These are phyloP conservation scores for Cynodonichthys magdalenae DNA, from an alignment of 2,797 vertebrate genomes.

Conservation along the genomic window DNA sequence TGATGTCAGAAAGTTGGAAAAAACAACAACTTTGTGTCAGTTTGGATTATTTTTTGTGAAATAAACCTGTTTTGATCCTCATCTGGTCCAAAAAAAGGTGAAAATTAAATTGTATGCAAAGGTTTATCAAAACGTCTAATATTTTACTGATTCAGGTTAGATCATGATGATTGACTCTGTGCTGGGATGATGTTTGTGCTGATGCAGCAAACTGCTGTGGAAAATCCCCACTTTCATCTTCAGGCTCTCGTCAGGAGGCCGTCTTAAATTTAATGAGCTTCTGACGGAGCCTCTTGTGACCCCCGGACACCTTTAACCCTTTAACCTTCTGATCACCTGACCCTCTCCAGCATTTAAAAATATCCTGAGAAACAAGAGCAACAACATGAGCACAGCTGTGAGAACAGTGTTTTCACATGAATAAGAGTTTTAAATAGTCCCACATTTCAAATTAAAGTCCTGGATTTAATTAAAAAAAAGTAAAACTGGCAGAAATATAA, in stretches of 20 bases:
- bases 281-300: slow-evolving; percentile 3
- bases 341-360: slow-evolving; percentile 4
- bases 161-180: no score
- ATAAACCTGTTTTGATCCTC: no score
- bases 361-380: not conserved
- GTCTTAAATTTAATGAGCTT: not conserved
- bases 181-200: not conserved
- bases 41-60: no score
- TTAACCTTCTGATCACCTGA: not conserved
- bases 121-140: no score
- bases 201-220: not conserved
- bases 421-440: not conserved
- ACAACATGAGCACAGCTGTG: not conserved
- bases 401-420: not conserved
- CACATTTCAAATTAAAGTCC: no score
- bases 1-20: no score
- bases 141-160: no score
- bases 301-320: not conserved
- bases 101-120: no score
- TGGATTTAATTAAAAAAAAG: no score
- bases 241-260: not conserved
- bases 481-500: no score
- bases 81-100: no score
- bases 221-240: not conserved
- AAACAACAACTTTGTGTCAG: no score